Evolutionary conservation across 2,113 vertebrate genomes (phyloP).

Genomic region (Mobula hypostoma): DNA sequence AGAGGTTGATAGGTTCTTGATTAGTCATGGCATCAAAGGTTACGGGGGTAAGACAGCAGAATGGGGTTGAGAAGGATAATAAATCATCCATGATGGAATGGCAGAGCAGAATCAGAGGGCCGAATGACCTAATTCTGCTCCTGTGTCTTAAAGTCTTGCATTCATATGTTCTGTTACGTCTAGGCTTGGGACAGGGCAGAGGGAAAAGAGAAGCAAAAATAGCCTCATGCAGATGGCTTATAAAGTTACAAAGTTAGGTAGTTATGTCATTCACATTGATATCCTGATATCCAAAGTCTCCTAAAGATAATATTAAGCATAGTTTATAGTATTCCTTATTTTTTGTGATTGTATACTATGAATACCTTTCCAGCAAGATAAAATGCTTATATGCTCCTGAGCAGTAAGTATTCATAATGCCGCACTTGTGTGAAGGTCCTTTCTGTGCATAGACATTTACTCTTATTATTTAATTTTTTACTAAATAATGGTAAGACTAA

Average conservation of each 20-base stretch:
- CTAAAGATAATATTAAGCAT: neutral
- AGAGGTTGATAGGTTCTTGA: no score
- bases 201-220: neutral
- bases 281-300: neutral
- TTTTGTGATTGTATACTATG: neutral
- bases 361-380: neutral
- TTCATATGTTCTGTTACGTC: neutral
- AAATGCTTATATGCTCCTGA: neutral
- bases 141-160: no score
- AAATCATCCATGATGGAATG: no score
- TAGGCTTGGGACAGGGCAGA: neutral
- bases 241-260: neutral
- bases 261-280: neutral
- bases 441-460: neutral
- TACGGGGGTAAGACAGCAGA: no score
- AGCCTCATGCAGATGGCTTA: neutral
- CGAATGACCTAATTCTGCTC: no score
- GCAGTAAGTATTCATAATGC: neutral
- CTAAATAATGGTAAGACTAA: constrained; percentile 12
- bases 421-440: neutral
- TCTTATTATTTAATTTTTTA: neutral
- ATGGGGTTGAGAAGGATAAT: no score
- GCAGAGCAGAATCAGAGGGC: no score
- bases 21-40: no score
- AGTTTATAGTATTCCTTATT: neutral